Base-by-base conservation (phyloP, 2,888 invertebrate species). In the Cataglyphis livida region DNA sequence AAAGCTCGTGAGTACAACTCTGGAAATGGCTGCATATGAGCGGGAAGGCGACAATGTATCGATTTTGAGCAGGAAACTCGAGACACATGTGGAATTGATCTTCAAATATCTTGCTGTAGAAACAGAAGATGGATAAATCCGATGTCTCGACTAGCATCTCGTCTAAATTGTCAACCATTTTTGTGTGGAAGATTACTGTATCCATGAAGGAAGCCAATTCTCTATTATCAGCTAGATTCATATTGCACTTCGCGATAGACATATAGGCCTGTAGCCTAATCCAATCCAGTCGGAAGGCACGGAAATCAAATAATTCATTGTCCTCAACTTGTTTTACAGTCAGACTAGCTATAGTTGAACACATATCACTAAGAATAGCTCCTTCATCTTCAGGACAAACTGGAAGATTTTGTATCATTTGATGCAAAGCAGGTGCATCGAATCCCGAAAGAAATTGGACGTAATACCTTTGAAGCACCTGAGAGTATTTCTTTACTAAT, bases 41-140 rank as follows among this genome's bases (percentile, higher is more conserved):
- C 10, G 99, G 99, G 94, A 99, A 99, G 74, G 99, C 98, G 88
- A 99, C 98, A 87, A 99, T 99, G 94, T 98, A 99, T 61, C 99
- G 97, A 95, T 99, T 99, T 95, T 99, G 99, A 32, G 99, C 99
- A 44, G 99, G 99, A 94, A 99, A 99, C 94, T 99, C 99, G 89
- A 99, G 95, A 95, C 99, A 99, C 98, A 99, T 98, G 93, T 99
- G 99, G 94, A 99, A 99, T 95, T 99, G 99, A 92, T 98, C 98
- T 94, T 99, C 99, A 95, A 99, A 99, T 94, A 98, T 98, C 95
- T 98, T 97, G 92, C 97, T 99, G 95, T 99, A 99, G 94, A 99
- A 99, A 94, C 99, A 99, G 94, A 99, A 99, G 87, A 99, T 97
- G 0, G 99, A 99, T 25, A 99, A 95, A 95, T 99, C 99, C 0